Percentiles rank a stretch among this genome's conserved stretches.
These are phyloP conservation scores for Nomia melanderi DNA, from an alignment of 1,140 invertebrate species.

Conservation along the genomic window DNA sequence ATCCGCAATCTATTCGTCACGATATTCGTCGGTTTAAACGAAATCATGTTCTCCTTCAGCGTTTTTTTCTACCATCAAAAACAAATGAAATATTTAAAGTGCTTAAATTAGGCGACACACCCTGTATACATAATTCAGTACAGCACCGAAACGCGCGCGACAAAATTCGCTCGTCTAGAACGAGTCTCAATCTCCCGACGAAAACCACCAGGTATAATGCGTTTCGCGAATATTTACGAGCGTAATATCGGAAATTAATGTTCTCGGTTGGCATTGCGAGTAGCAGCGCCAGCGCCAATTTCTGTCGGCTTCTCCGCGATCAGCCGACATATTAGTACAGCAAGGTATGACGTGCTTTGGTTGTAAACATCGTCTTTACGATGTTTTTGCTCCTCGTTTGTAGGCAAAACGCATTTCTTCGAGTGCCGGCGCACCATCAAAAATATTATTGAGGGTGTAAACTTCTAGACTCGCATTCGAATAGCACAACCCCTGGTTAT, in stretches of 20 bases:
- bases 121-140: too few relatives aligned
- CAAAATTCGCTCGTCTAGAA: too few relatives aligned
- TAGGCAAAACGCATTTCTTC: constrained; percentile 13
- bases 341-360: constrained; percentile 22
- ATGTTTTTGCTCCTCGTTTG: constrained; percentile 19
- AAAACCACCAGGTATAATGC: neutral
- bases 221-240: constrained; percentile 66
- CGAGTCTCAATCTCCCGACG: constrained; percentile 28
- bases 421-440: neutral
- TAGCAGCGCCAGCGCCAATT: constrained; percentile 26
- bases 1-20: too few relatives aligned
- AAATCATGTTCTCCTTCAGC: too few relatives aligned
- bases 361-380: constrained; percentile 38
- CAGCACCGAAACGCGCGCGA: too few relatives aligned
- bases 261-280: constrained; percentile 1
- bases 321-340: constrained; percentile 40
- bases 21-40: too few relatives aligned
- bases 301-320: constrained; percentile 18
- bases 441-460: constrained; percentile 11
- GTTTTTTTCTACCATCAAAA: too few relatives aligned
- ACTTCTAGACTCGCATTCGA: neutral
- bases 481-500: neutral
- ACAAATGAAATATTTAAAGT: too few relatives aligned
- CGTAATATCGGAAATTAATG: constrained; percentile 67
- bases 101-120: too few relatives aligned